Conservation (phyloP, 2,888 invertebrate species). For the Drosophila buzzatii region DNA sequence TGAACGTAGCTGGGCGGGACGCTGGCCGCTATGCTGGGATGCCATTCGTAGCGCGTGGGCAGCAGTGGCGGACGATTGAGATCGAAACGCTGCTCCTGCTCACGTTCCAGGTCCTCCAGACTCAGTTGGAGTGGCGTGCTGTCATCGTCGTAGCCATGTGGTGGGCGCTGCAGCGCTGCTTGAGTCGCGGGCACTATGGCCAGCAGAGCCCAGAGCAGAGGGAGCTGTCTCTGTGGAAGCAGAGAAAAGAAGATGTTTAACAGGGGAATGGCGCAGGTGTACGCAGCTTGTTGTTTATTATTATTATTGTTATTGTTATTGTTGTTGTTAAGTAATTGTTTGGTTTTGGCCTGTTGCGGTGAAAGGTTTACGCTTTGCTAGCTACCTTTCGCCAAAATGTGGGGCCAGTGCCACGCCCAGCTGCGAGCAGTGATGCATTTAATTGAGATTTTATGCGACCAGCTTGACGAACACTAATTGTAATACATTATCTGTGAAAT, state of each 20-base stretch:
- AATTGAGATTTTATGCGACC: slow-evolving; percentile 56
- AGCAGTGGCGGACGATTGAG: slow-evolving; percentile 61
- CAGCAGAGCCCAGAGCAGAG: slow-evolving; percentile 40
- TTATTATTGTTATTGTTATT: slow-evolving; percentile 12
- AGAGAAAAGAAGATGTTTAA: slow-evolving; percentile 25
- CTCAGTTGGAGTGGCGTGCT: slow-evolving; percentile 87
- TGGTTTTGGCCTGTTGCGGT: slow-evolving; percentile 25
- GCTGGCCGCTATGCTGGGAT: slow-evolving; percentile 64
- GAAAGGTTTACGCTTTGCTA: slow-evolving; percentile 56
- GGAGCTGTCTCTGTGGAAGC: slow-evolving; percentile 28
- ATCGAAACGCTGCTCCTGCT: slow-evolving; percentile 79
- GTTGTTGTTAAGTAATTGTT: neutral
- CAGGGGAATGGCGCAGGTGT: slow-evolving; percentile 25
- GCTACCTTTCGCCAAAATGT: slow-evolving; percentile 56
- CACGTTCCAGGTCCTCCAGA: slow-evolving; percentile 91
- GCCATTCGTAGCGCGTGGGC: slow-evolving; percentile 70
- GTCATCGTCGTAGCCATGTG: slow-evolving; percentile 69
- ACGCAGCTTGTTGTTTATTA: slow-evolving; percentile 12
- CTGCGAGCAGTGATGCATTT: slow-evolving; percentile 65
- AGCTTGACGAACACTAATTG: slow-evolving; percentile 5
- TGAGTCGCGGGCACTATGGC: slow-evolving; percentile 20
- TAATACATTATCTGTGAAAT: slow-evolving; percentile 1
- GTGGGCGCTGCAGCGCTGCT: slow-evolving; percentile 33
- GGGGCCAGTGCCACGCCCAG: slow-evolving; percentile 58
- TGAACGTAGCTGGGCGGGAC: slow-evolving; percentile 67